These are phyloP conservation scores for Podotricha telesiphe DNA, from an alignment of 2,888 invertebrate species.

Conservation along the genomic window DNA sequence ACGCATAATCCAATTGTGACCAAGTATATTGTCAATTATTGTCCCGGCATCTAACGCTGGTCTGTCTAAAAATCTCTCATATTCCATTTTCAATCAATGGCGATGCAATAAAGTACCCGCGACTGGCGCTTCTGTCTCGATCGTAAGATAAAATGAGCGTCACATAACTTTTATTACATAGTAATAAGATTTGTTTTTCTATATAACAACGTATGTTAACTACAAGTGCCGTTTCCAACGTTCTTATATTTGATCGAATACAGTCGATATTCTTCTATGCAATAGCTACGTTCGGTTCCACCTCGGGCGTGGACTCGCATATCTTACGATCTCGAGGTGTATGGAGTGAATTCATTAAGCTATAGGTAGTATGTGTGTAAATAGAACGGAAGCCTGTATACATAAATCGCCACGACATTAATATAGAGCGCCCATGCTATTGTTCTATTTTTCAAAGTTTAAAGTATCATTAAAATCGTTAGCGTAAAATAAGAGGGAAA, in stretches of 20 bases:
- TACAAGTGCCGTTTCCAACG: slow-evolving; percentile 30
- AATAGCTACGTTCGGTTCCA: slow-evolving; percentile 43
- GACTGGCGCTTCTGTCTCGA: slow-evolving; percentile 53
- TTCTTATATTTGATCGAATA: slow-evolving; percentile 44
- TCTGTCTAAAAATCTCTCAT: slow-evolving; percentile 39
- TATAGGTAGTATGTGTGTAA: slow-evolving; percentile 70
- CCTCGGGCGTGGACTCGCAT: slow-evolving; percentile 66
- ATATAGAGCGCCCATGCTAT: slow-evolving; percentile 43
- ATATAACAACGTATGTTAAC: slow-evolving; percentile 45
- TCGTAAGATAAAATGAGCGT: slow-evolving; percentile 45
- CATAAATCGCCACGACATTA: slow-evolving; percentile 64
- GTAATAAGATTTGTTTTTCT: slow-evolving; percentile 48
- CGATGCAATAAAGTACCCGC: slow-evolving; percentile 55
- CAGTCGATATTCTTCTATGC: slow-evolving; percentile 47
- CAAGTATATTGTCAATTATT: slow-evolving; percentile 39
- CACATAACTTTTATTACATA: slow-evolving; percentile 41
- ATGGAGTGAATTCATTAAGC: slow-evolving; percentile 75
- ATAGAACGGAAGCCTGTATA: slow-evolving; percentile 75
- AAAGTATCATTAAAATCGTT: slow-evolving; percentile 38
- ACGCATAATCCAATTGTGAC: background rate
- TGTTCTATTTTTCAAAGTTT: slow-evolving; percentile 37
- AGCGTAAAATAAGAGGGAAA: background rate
- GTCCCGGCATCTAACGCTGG: slow-evolving; percentile 35
- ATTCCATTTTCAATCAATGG: slow-evolving; percentile 57
- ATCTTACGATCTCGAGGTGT: slow-evolving; percentile 74